Base-by-base conservation (phyloP, 2,888 invertebrate species). In the Diplazon laetatorius region DNA sequence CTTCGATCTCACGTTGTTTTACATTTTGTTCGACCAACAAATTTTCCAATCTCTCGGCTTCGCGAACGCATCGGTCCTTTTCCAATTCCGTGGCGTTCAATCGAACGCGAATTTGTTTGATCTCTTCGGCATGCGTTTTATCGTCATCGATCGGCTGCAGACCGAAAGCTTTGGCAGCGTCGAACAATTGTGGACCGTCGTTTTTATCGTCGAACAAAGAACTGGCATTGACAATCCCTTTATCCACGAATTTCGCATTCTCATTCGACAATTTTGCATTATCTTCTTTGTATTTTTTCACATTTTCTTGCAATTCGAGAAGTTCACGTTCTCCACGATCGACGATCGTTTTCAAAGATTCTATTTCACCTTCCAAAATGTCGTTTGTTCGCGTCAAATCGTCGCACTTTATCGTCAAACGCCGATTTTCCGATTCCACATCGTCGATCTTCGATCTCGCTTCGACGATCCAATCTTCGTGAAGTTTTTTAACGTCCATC, bases 401-500 rank as follows among this genome's bases (percentile, higher is more conserved):
- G 0, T 82, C 83, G 42, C 65, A 88, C 86, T 1, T 86, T 85
- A 16, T 88, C 44, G 76, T 62, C 78, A 76, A 72, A 62, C 88
- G 84, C 6, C 88, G 81, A 55, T 90, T 91, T 57, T 89, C 89
- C 1, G 82, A 83, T 63, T 90, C 85, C 37, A 92, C 82, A 30
- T 87, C 82, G 71, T 89, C 87, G 50, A 91, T 80, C 79, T 91
- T 93, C 4, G 89, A 87, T 63, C 91, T 92, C 39, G 93, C 88
- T 66, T 93, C 92, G n/a, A 87, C 88, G 82, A 93, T 93, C 39
- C 92, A 86, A 69, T 92, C 92, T 78, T 93, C 93, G 20, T 92
- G 88, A 77, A 92, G 92, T 1, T 89, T 87, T 78, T 91, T 92
- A 20, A 89, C 88, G 1, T 89, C 89, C 55, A 91, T 90, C 52